Conservation (phyloP, 2,888 invertebrate genomes). For the Drosophila tripunctata region DNA sequence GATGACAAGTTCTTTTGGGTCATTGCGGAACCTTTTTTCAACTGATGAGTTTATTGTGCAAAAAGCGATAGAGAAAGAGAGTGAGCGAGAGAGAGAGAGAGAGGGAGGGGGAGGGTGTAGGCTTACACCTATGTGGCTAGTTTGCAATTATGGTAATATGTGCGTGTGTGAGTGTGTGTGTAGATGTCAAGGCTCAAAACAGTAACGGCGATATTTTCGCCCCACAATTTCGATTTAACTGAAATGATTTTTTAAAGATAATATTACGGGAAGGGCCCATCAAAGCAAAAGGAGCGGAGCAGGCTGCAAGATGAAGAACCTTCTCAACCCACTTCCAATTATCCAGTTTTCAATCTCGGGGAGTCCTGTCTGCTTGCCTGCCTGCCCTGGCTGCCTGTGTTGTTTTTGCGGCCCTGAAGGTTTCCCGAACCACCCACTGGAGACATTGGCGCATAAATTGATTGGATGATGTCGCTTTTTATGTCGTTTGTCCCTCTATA, state of each 20-base stretch:
- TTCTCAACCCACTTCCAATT: constrained; percentile 59
- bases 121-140: constrained; percentile 35
- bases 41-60: constrained; percentile 55
- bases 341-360: constrained; percentile 71
- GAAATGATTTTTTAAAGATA: constrained; percentile 76
- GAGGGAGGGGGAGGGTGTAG: background rate
- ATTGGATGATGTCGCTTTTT: constrained; percentile 79
- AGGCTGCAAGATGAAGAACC: background rate
- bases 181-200: constrained; percentile 1
- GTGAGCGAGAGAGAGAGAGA: background rate
- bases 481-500: constrained; percentile 64
- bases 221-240: constrained; percentile 64
- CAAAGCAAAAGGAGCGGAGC: constrained; percentile 9
- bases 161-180: background rate
- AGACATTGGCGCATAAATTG: constrained; percentile 77
- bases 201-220: constrained; percentile 47
- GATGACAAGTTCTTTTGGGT: constrained; percentile 45
- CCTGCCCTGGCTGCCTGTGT: background rate
- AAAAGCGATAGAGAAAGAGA: background rate
- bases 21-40: constrained; percentile 29
- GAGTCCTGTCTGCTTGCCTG: constrained; percentile 20
- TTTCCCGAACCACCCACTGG: constrained; percentile 51
- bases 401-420: constrained; percentile 9
- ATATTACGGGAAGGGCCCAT: constrained; percentile 62
- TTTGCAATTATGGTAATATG: constrained; percentile 49